Conservation (phyloP, 2,797 vertebrate species). For the Lindbergichthys nudifrons region DNA sequence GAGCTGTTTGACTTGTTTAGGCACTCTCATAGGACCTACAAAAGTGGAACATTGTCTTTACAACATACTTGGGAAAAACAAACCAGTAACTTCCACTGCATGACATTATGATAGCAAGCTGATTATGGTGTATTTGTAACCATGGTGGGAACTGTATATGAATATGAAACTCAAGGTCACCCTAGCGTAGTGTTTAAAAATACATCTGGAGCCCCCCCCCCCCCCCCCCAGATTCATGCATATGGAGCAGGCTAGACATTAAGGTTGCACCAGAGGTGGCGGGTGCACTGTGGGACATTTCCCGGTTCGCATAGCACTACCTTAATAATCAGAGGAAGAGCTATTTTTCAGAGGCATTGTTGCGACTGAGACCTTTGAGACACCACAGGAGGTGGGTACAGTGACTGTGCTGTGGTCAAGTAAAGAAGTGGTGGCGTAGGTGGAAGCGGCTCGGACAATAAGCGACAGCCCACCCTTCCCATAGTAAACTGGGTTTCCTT, state of each 20-base stretch:
- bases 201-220: constrained; percentile 59
- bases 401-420: constrained; percentile 63
- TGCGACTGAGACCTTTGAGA: constrained; percentile 76
- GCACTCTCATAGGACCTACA: constrained; percentile 32
- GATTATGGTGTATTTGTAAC: constrained; percentile 34
- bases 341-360: constrained; percentile 78
- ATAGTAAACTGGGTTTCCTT: constrained; percentile 79
- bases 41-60: constrained; percentile 37
- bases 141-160: constrained; percentile 34
- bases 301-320: constrained; percentile 54
- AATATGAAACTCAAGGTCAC: constrained; percentile 68
- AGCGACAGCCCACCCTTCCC: constrained; percentile 76
- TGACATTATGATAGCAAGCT: constrained; percentile 16
- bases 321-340: constrained; percentile 81
- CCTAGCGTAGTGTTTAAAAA: constrained; percentile 64
- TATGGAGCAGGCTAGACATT: constrained; percentile 66
- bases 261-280: constrained; percentile 56
- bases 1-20: constrained; percentile 47
- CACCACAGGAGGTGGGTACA: constrained; percentile 73
- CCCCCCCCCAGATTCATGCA: constrained; percentile 68
- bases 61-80: constrained; percentile 9
- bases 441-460: constrained; percentile 83
- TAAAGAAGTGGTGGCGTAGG: constrained; percentile 75
- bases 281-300: constrained; percentile 65
- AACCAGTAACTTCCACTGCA: constrained; percentile 28